phyloP scores from a whole-genome alignment of 2,888 invertebrate genomes.

The Glyphotaelius pellucidus region DNA sequence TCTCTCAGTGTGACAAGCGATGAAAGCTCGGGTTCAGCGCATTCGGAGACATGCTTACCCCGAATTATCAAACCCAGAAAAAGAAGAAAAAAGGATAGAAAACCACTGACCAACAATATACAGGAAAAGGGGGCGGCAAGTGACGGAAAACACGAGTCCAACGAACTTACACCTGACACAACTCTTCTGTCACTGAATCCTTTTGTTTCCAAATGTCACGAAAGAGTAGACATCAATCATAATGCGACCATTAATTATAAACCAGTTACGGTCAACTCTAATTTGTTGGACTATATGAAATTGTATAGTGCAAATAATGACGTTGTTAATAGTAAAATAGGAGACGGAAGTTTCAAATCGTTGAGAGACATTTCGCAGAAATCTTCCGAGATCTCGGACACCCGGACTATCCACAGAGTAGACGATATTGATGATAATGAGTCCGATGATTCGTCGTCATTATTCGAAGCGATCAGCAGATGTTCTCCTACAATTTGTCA shows the following conservation, averaged over 20 bases:
- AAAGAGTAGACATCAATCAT: slow-evolving; percentile 53
- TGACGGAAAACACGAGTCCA: slow-evolving; percentile 60
- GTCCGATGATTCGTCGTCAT: slow-evolving; percentile 68
- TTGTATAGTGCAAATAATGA: slow-evolving; percentile 45
- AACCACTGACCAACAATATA: slow-evolving; percentile 79
- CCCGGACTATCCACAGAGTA: slow-evolving; percentile 47
- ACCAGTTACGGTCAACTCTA: slow-evolving; percentile 42
- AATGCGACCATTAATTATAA: slow-evolving; percentile 46
- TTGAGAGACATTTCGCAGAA: neutral
- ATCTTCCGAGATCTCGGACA: slow-evolving; percentile 67
- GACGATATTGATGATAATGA: slow-evolving; percentile 72
- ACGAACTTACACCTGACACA: slow-evolving; percentile 55
- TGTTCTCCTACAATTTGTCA: slow-evolving; percentile 78
- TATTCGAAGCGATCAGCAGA: slow-evolving; percentile 64
- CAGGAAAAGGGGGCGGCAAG: slow-evolving; percentile 30
- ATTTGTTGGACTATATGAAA: slow-evolving; percentile 41
- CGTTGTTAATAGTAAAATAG: slow-evolving; percentile 14
- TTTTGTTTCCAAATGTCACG: slow-evolving; percentile 68
- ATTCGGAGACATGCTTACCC: slow-evolving; percentile 87
- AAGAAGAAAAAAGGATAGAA: slow-evolving; percentile 92
- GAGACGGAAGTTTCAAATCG: slow-evolving; percentile 42
- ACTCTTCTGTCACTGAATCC: slow-evolving; percentile 68
- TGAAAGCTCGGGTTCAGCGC: slow-evolving; percentile 83
- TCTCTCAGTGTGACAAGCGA: slow-evolving; percentile 86
- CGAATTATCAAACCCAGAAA: slow-evolving; percentile 93